Evolutionary conservation across 2,888 invertebrate species (phyloP).

Genomic region (Pammene fasciana): DNA sequence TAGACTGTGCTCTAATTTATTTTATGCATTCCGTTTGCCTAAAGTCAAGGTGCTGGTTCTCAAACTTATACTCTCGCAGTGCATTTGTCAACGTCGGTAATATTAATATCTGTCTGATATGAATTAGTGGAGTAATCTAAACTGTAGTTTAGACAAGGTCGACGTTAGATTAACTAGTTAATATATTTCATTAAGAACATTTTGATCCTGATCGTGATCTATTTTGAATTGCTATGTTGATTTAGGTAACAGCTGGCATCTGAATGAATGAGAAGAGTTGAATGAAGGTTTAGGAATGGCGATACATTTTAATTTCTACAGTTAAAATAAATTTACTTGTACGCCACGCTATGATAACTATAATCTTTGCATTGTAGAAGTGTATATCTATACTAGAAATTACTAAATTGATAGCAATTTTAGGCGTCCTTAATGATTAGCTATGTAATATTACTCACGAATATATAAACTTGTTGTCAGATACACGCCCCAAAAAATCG

Average conservation of each 20-base stretch:
- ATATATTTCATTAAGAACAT: background rate
- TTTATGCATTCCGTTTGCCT: too few species aligned
- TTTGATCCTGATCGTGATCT: background rate
- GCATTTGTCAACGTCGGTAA: background rate
- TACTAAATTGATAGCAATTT: too few species aligned
- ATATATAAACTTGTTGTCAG: constrained; percentile 69
- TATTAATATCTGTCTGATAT: background rate
- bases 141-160: background rate
- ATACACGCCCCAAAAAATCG: constrained; percentile 96
- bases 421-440: too few species aligned
- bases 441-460: too few species aligned
- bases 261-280: background rate
- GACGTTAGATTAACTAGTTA: background rate
- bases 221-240: too few species aligned
- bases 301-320: too few species aligned
- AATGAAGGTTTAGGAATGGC: too few species aligned
- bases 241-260: background rate
- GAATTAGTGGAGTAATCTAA: background rate
- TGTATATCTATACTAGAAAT: too few species aligned
- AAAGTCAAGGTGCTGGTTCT: background rate
- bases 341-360: too few species aligned
- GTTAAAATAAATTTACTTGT: too few species aligned
- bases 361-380: too few species aligned
- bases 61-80: background rate
- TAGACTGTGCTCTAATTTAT: too few species aligned